Conservation (phyloP, 53 echinoderm and acorn worm genomes). For the Astropecten irregularis region DNA sequence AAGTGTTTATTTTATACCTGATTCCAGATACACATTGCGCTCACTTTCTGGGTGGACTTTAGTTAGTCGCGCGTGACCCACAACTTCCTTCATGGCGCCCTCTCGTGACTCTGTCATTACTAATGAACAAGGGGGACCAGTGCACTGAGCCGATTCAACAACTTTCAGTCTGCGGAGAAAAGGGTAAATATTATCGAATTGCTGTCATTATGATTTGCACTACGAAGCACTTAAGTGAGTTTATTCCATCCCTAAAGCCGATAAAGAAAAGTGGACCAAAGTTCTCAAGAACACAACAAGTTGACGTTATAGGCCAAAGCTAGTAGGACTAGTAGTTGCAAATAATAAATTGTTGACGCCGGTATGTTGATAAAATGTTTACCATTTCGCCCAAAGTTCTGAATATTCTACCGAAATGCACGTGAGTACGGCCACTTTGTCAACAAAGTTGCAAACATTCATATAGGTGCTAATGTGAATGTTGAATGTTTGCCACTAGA, state of each 20-base stretch:
- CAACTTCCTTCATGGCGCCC: constrained; percentile 15
- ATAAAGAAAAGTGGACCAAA: neutral
- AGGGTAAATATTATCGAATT: neutral
- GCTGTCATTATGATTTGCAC: neutral
- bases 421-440: too few relatives aligned
- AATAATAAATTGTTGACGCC: neutral
- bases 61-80: neutral
- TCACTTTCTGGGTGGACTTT: neutral
- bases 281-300: neutral
- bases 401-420: too few relatives aligned
- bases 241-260: neutral
- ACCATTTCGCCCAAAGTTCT: too few relatives aligned
- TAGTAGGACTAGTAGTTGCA: neutral
- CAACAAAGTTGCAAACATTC: too few relatives aligned
- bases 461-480: too few relatives aligned
- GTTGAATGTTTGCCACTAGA: too few relatives aligned
- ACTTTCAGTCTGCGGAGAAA: neutral
- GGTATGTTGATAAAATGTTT: neutral
- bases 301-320: neutral
- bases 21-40: neutral
- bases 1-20: neutral
- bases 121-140: neutral
- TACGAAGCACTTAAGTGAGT: neutral
- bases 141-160: neutral
- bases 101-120: constrained; percentile 1